Evolutionary conservation across 2,888 invertebrate genomes (phyloP).

Genomic region (Anaspis maculata): DNA sequence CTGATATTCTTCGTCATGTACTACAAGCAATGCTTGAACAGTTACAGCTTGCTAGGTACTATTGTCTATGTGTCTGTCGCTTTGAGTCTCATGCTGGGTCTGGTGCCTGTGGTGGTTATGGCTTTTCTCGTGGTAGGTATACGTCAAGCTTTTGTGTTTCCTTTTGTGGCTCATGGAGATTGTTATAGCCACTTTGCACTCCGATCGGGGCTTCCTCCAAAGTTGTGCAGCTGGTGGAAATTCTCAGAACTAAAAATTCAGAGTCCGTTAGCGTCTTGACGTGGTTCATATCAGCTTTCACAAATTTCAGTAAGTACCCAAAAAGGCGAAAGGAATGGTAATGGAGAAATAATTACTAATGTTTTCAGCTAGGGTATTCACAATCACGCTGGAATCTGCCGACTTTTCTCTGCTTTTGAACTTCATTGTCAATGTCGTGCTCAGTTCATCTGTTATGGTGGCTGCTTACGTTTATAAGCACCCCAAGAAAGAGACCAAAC

Average conservation of each 20-base stretch:
- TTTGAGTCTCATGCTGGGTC: conserved; percentile 41
- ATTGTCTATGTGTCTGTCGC: conserved; percentile 42
- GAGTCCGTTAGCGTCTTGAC: conserved; percentile 70
- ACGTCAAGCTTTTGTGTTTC: too few species aligned
- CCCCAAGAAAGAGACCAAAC: conserved; percentile 33
- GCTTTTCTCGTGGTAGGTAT: conserved; percentile 58
- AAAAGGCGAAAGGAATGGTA: too few species aligned
- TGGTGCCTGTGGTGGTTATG: conserved; percentile 46
- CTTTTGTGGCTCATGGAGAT: too few species aligned
- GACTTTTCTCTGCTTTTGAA: conserved; percentile 65
- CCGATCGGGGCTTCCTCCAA: conserved; percentile 80
- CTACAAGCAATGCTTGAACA: conserved; percentile 53
- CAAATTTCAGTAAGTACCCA: conserved; percentile 66
- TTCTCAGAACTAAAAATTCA: conserved; percentile 61
- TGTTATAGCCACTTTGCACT: conserved; percentile 64
- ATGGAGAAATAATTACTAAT: too few species aligned
- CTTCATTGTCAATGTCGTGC: conserved; percentile 59
- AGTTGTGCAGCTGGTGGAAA: conserved; percentile 67
- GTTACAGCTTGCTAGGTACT: conserved; percentile 35
- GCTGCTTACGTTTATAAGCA: conserved; percentile 61
- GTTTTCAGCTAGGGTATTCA: conserved; percentile 67
- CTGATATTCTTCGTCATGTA: conserved; percentile 63
- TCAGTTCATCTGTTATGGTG: conserved; percentile 62
- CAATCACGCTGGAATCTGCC: conserved; percentile 69
- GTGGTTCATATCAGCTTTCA: conserved; percentile 74